Evolutionary conservation across 1,140 invertebrate genomes (phyloP), one percentile per base, ranked within the genome.

Genomic region (Telenomus remus): DNA sequence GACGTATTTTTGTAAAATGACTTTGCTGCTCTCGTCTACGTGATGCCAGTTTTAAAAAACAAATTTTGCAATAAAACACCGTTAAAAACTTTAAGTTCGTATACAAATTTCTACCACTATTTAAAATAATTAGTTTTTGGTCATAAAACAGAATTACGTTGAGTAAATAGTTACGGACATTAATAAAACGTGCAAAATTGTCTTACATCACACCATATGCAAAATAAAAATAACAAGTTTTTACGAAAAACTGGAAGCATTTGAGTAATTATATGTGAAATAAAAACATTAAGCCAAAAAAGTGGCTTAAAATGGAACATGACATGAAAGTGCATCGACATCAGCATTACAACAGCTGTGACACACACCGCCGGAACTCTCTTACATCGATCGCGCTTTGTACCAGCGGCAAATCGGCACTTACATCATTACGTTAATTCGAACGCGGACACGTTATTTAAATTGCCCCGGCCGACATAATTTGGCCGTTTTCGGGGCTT

Each of bases 361-460:
- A 60, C 55, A 64, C 34, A 42, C 37, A 69, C 7, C 15, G 4
- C 43, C 16, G 13, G 46, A 55, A 9, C 53, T 42, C 13, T 7
- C 43, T 55, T 44, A 60, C 39, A 53, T 60, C 2, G 33, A 42
- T 33, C 0, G 7, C 46, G 9, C 35, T 14, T 39, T 47, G 39
- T 47, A 39, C 39, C 43, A n/a, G n/a, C n/a, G 7, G 48, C 49
- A 59, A 65, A 65, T 60, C 48, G 16, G 39, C 48, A 9, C 44
- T 64, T 39, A 27, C 15, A 11, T 64, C 54, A 73, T 73, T 72
- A 65, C 49, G 6, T 59, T 73, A 73, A 73, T 65, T 65, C 49
- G 69, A 72, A 64, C 60, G 53, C 48, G 60, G 49, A 64, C 69
- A 64, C 69, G 48, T 72, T 72, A 72, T 51, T 72, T 49, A 64